Evolutionary conservation across 2,888 invertebrate genomes (phyloP).

Genomic region (Nomada goodeniana): DNA sequence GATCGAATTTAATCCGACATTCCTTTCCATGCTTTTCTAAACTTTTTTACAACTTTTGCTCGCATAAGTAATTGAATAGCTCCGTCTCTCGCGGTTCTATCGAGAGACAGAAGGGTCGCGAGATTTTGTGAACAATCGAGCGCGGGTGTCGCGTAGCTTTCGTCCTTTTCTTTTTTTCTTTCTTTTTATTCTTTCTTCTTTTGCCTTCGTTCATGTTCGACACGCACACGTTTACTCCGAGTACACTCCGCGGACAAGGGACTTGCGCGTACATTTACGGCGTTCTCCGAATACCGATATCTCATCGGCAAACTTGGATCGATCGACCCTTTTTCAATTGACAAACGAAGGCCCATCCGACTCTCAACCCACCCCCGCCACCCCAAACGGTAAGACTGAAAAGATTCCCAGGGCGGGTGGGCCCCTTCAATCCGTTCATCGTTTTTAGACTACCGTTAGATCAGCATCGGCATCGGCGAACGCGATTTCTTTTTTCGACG

Average conservation of each 20-base stretch:
- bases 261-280: constrained; percentile 17
- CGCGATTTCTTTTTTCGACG: constrained; percentile 64
- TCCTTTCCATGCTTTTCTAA: neutral
- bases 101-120: neutral
- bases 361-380: constrained; percentile 27
- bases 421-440: constrained; percentile 57
- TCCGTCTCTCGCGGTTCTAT: neutral
- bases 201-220: constrained; percentile 44
- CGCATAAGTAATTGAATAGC: neutral
- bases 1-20: no score
- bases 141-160: constrained; percentile 32
- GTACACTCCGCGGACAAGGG: constrained; percentile 33
- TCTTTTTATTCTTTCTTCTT: neutral
- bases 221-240: constrained; percentile 63
- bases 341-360: constrained; percentile 57
- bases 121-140: constrained; percentile 71
- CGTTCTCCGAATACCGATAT: neutral
- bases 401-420: constrained; percentile 62
- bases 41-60: neutral
- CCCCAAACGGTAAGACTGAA: constrained; percentile 76
- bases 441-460: constrained; percentile 53
- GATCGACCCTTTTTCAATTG: constrained; percentile 41
- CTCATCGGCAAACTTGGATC: neutral
- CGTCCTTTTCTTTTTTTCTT: constrained; percentile 4
- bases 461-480: constrained; percentile 38